Evolutionary conservation across 2,113 vertebrate species (phyloP).

Genomic region (Catagonus wagneri): DNA sequence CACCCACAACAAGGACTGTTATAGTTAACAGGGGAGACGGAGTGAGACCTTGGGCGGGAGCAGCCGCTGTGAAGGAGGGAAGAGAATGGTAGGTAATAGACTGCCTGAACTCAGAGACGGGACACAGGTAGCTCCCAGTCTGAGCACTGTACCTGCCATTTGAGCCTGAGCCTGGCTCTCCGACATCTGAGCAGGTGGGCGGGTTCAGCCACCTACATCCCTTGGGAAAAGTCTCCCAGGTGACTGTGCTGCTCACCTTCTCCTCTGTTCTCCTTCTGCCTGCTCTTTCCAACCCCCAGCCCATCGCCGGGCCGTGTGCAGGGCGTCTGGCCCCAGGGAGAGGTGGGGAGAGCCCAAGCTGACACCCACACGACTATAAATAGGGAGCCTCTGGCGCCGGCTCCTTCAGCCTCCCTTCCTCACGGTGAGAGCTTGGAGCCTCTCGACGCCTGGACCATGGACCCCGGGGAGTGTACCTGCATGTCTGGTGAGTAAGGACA

Average conservation of each 20-base stretch:
- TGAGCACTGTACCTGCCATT: accelerated
- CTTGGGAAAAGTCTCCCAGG: background rate
- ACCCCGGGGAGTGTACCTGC: conserved; percentile 87
- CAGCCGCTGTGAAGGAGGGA: background rate
- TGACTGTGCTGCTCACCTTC: background rate
- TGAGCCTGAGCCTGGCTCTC: background rate
- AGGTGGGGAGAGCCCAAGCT: conserved; percentile 78
- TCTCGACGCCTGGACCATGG: conserved; percentile 80
- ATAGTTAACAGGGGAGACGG: background rate
- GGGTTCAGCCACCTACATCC: background rate
- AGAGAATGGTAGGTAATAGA: background rate
- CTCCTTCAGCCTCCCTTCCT: background rate
- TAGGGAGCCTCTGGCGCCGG: conserved; percentile 9
- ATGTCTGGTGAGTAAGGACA: conserved; percentile 83
- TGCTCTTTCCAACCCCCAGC: conserved; percentile 22
- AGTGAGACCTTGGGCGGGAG: background rate
- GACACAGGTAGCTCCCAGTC: no score
- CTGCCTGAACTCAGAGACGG: background rate
- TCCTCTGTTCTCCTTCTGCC: background rate
- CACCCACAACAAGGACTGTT: background rate
- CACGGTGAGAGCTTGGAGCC: background rate
- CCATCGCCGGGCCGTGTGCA: conserved; percentile 82
- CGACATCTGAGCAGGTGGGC: background rate
- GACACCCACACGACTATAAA: conserved; percentile 83
- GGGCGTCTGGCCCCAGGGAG: conserved; percentile 81